These are phyloP conservation scores for Aegotheles bennettii DNA, from an alignment of 2,113 vertebrate genomes.

Conservation along the genomic window DNA sequence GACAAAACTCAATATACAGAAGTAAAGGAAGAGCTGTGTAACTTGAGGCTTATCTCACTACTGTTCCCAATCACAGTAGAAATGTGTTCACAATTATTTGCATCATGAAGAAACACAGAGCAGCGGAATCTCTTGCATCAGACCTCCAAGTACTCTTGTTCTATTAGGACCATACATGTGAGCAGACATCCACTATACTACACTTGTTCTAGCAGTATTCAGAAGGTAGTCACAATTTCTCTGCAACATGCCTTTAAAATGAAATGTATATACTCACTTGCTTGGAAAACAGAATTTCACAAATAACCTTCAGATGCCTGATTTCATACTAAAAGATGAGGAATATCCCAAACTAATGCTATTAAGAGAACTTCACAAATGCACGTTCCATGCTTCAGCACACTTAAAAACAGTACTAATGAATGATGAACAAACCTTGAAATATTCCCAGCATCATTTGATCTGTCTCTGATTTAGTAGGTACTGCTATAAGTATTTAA, in stretches of 20 bases:
- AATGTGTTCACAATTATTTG: rapidly evolving
- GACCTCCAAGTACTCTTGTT: not conserved
- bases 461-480: not conserved
- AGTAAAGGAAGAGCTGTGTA: not conserved
- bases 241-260: not conserved
- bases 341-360: not conserved
- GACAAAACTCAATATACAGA: not conserved
- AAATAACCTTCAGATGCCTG: not conserved
- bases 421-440: not conserved
- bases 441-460: not conserved
- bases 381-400: not conserved
- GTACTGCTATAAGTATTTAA: not conserved
- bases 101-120: not conserved
- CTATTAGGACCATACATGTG: rapidly evolving
- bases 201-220: not conserved
- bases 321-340: not conserved
- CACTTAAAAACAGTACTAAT: not conserved
- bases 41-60: not conserved
- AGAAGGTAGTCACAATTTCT: not conserved
- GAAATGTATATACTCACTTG: not conserved
- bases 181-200: not conserved
- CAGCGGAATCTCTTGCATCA: not conserved
- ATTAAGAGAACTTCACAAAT: not conserved
- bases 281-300: not conserved
- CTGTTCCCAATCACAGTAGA: not conserved